Conservation (phyloP, 2,113 vertebrate species). For the Gopherus flavomarginatus region DNA sequence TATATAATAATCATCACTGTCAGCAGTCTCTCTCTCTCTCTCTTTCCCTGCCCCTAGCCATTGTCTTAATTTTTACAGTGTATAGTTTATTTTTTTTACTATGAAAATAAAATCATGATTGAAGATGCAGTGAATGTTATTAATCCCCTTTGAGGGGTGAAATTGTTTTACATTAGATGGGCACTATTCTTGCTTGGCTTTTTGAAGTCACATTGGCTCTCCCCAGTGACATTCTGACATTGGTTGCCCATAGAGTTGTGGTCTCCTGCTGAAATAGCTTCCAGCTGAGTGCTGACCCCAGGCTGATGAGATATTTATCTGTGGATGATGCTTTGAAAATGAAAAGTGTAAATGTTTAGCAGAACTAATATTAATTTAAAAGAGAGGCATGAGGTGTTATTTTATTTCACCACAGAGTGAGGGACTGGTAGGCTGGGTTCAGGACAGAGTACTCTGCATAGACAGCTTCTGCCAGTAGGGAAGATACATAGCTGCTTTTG, state of each 20-base stretch:
- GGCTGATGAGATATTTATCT: neutral
- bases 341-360: neutral
- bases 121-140: neutral
- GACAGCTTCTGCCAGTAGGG: neutral
- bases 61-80: neutral
- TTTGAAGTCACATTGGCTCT: neutral
- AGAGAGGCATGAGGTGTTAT: neutral
- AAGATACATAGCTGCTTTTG: neutral
- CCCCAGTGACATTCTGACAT: conserved; percentile 23
- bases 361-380: neutral
- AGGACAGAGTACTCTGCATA: neutral
- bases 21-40: neutral
- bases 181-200: neutral
- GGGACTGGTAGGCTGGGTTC: accelerated
- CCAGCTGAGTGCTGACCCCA: neutral
- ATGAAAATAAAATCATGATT: neutral
- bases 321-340: neutral
- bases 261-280: neutral
- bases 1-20: accelerated
- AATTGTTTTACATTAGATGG: neutral
- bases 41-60: neutral
- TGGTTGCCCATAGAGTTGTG: neutral
- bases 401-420: neutral
- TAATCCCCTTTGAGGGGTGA: neutral
- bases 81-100: neutral